Conservation (phyloP, 2,888 invertebrate species). For the Melieria picta region DNA sequence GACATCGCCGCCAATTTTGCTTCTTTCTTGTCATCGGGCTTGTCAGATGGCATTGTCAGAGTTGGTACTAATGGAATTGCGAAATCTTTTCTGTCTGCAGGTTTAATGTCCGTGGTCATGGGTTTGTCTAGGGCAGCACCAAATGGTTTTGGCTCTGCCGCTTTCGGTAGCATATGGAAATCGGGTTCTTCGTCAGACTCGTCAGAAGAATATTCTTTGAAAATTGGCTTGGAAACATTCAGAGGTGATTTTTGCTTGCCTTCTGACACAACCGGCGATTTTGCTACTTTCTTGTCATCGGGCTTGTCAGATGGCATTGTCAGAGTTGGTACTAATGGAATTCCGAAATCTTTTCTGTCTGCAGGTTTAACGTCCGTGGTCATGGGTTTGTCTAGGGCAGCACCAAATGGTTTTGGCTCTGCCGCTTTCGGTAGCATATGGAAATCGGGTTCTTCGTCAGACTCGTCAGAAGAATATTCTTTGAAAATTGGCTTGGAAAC, state of each 20-base stretch:
- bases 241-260: conserved; percentile 16
- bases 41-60: neutral
- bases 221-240: neutral
- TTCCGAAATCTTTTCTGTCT: neutral
- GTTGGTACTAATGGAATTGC: too few relatives aligned
- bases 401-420: neutral
- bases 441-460: neutral
- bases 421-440: too few relatives aligned
- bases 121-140: too few relatives aligned
- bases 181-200: neutral
- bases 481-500: neutral
- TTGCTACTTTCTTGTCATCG: conserved; percentile 16
- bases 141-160: neutral
- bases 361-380: neutral
- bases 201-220: conserved; percentile 10
- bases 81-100: too few relatives aligned
- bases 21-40: conserved; percentile 8
- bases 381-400: neutral
- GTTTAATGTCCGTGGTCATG: too few relatives aligned
- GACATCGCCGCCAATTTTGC: neutral
- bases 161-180: neutral
- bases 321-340: neutral
- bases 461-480: conserved; percentile 14
- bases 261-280: neutral
- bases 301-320: conserved; percentile 17